Base-by-base conservation (phyloP, 2,113 vertebrate genomes). In the Nesoenas mayeri region DNA sequence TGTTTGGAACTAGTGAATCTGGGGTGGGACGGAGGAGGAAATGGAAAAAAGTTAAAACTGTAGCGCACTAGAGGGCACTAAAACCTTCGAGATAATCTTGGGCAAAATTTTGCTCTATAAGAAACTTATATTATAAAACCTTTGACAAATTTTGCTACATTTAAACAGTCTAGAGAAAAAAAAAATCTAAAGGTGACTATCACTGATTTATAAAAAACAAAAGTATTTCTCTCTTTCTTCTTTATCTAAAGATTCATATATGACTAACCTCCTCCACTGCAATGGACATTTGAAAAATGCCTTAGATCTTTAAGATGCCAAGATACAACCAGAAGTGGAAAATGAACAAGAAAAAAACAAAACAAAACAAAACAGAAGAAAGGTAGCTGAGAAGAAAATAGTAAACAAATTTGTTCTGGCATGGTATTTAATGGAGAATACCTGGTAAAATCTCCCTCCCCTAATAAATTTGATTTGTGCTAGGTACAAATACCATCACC, bases 41-140 rank as follows among this genome's bases (percentile, higher is more conserved):
- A 9, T 47, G 18, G 13, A 22, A 70, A 44, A 44, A 44, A 8
- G 28, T 24, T 81, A 40, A 62, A 73, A 89, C 51, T 82, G 62
- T 56, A 93, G 32, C 81, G 86, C 97, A 96, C 96, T 97, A 97
- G 97, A 97, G 97, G 97, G 97, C 97, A 97, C 94, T 97, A 94
- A 77, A 92, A 85, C 72, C 86, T 92, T 65, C 79, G 1, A 88
- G 42, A 97, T 93, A 47, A 56, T 65, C 32, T 6, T 64, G 50
- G 34, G 34, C 7, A 79, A 91, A 70, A 51, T 54, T 82, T 79
- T 71, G 36, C 24, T 42, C 19, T 65, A 2, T n/a, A n/a, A 38
- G 40, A 9, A 28, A 62, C 2, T 57, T 88, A 53, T 6, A 36
- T 47, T 54, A 58, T 40, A 91, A 69, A 73, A 75, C 5, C 6